A percentile compares a stretch with the other conserved stretches of the same genome.
Conservation (phyloP, 1,140 invertebrate genomes). For the Platyscapa corneri region DNA sequence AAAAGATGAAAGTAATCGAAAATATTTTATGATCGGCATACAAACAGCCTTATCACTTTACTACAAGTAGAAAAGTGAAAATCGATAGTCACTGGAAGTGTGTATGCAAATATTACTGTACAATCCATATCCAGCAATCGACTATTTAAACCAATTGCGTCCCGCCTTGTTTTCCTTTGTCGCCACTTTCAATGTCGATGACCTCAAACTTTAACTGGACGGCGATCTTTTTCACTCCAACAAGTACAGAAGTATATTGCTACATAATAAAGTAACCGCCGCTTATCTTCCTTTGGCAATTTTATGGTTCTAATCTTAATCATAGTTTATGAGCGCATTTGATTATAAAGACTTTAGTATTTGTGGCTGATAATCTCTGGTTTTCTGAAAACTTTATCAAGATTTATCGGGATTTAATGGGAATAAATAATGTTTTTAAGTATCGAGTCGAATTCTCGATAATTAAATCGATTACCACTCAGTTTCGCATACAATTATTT, state of each 20-base stretch:
- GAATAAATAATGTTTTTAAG: no score
- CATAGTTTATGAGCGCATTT: neutral
- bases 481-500: no score
- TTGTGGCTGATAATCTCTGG: no score
- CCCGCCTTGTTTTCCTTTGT: slow-evolving; percentile 15
- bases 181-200: neutral
- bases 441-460: no score
- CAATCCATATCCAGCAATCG: slow-evolving; percentile 43
- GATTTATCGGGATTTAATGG: no score
- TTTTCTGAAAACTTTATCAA: no score
- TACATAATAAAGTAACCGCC: neutral
- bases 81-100: slow-evolving; percentile 33
- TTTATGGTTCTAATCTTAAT: neutral
- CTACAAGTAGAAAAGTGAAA: slow-evolving; percentile 47
- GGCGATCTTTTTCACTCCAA: neutral
- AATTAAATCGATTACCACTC: no score
- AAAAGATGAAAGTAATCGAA: slow-evolving; percentile 39
- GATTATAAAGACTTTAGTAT: no score
- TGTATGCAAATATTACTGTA: slow-evolving; percentile 40
- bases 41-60: slow-evolving; percentile 44
- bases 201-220: neutral
- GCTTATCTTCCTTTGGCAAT: neutral
- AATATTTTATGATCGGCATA: slow-evolving; percentile 51
- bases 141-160: slow-evolving; percentile 37
- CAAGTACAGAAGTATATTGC: neutral